Evolutionary conservation across 1,140 invertebrate species (phyloP).

Genomic region (Nasonia vitripennis): DNA sequence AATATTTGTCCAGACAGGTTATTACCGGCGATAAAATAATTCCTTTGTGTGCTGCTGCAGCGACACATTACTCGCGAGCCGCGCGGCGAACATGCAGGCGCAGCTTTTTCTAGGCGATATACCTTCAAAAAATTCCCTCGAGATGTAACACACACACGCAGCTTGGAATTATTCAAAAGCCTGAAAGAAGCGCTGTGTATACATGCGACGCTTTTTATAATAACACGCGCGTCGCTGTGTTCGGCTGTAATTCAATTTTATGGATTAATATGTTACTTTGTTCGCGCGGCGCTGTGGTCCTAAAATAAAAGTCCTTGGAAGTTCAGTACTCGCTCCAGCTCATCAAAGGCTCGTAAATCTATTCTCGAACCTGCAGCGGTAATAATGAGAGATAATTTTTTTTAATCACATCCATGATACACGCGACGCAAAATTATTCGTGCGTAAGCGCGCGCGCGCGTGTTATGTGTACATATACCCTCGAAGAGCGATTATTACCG

Average conservation of each 20-base stretch:
- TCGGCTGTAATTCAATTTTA: conserved; percentile 4
- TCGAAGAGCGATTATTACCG: conserved; percentile 17
- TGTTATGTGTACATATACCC: no score
- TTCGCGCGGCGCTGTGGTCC: neutral
- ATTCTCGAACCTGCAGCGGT: neutral
- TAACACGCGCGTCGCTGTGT: neutral
- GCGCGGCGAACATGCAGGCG: no score
- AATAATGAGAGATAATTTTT: neutral
- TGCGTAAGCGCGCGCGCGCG: neutral
- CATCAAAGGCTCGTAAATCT: conserved; percentile 32
- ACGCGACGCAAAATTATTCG: neutral
- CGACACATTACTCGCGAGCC: no score
- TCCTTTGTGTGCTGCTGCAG: neutral
- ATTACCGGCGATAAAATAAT: conserved; percentile 27
- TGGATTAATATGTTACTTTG: conserved; percentile 24
- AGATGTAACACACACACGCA: no score
- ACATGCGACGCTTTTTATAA: neutral
- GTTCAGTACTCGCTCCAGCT: neutral
- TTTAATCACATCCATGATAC: neutral
- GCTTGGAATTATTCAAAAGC: neutral
- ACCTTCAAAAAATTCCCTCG: no score
- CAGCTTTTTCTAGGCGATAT: no score
- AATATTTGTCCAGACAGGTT: neutral
- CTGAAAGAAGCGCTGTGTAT: neutral
- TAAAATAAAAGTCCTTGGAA: conserved; percentile 23